Base-by-base conservation (phyloP, 2,888 invertebrate genomes). In the Onchidella celtica region DNA sequence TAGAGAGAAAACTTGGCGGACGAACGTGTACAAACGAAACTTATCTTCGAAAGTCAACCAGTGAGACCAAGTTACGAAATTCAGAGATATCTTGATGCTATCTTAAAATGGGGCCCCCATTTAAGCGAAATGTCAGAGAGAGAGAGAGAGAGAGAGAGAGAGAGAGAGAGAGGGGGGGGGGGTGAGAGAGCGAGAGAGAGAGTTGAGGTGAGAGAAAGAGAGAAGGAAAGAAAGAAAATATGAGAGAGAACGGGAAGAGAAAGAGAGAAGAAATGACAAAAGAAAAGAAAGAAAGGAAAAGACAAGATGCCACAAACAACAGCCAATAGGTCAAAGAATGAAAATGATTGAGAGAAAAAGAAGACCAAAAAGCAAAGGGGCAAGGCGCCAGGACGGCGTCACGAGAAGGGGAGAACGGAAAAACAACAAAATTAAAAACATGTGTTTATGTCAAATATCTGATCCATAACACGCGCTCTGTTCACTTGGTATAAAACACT, bases 101-200 rank as follows among this genome's bases (percentile, higher is more conserved):
- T n/a, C n/a, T n/a, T n/a, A n/a, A n/a, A n/a, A n/a, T n/a, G n/a
- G n/a, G n/a, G n/a, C n/a, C n/a, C n/a, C n/a, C n/a, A n/a, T n/a
- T n/a, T n/a, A n/a, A n/a, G n/a, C n/a, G n/a, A n/a, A n/a, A n/a
- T n/a, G n/a, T n/a, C n/a, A n/a, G n/a, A n/a, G n/a, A n/a, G n/a
- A n/a, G n/a, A n/a, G n/a, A n/a, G n/a, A n/a, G n/a, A n/a, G n/a
- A 40, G 21, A 72, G 9, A n/a, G 47, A 3, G 72, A 47, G 27
- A 24, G 9, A 72, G 55, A 72, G 47, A 55, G 24, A 72, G 40
- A 72, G 24, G 72, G 24, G 24, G 72, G 47, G 1, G 55, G 24
- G 27, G 72, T 47, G 24, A 29, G 47, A 72, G 40, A 47, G 27
- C 47, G 24, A 47, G 72, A 72, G 27, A 55, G 27, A 72, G 55